These are phyloP conservation scores for Falco berigora DNA, from an alignment of 2,797 vertebrate genomes.

Conservation along the genomic window DNA sequence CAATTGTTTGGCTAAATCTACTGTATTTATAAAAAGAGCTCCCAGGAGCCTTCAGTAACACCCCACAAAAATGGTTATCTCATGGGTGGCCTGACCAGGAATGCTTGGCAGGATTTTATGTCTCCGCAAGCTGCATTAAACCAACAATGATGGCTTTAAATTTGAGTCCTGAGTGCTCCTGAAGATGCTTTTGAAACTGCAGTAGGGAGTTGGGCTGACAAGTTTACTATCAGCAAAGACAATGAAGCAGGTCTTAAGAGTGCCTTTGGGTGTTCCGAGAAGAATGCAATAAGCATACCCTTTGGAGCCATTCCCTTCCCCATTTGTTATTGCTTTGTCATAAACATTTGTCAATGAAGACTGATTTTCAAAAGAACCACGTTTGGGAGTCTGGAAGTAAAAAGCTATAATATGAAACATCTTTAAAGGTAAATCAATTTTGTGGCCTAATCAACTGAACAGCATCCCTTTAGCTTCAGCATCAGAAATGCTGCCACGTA, in stretches of 20 bases:
- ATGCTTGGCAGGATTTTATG: not conserved
- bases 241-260: not conserved
- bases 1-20: not conserved
- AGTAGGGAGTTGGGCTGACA: not conserved
- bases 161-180: not conserved
- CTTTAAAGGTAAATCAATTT: constrained; percentile 73
- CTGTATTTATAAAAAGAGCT: not conserved
- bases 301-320: not conserved
- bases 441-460: constrained; percentile 55
- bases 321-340: constrained; percentile 25
- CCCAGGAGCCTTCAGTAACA: not conserved
- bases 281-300: not conserved
- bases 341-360: constrained; percentile 43
- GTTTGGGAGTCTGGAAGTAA: constrained; percentile 64
- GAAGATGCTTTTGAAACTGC: not conserved
- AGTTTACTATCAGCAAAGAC: not conserved
- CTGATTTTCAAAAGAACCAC: constrained; percentile 72
- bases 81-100: not conserved
- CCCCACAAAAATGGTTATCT: not conserved
- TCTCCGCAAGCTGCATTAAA: not conserved
- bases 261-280: not conserved
- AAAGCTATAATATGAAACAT: constrained; percentile 65
- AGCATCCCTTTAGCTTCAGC: not conserved
- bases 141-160: not conserved
- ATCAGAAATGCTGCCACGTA: not conserved